These are phyloP conservation scores for Aspidoscelis tigris DNA, from an alignment of 2,113 vertebrate species.

Conservation along the genomic window DNA sequence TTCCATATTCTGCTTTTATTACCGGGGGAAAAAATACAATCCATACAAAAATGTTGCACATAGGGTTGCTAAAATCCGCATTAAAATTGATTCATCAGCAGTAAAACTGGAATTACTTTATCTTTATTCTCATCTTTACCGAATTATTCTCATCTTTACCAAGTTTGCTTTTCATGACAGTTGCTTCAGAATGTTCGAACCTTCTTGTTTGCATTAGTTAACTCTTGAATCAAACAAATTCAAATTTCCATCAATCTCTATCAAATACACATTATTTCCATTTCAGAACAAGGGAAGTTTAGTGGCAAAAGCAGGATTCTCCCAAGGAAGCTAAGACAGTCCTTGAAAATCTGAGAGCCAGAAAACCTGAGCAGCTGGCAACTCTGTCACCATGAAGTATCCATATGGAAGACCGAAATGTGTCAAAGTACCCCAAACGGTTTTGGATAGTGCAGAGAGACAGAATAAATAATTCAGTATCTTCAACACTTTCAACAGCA, in stretches of 20 bases:
- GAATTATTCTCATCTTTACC: not conserved
- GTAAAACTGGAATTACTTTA: not conserved
- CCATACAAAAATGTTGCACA: not conserved
- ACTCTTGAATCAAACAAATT: constrained; percentile 53
- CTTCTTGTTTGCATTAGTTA: constrained; percentile 1
- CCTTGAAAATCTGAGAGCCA: constrained; percentile 78
- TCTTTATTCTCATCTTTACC: constrained; percentile 14
- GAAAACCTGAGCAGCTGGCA: constrained; percentile 85
- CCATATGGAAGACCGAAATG: constrained; percentile 86
- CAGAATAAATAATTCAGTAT: constrained; percentile 87
- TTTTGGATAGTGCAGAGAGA: constrained; percentile 83
- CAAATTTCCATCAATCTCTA: constrained; percentile 9
- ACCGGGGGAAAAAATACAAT: not conserved
- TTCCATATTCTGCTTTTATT: not conserved
- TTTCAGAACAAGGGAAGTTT: constrained; percentile 55
- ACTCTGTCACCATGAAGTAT: constrained; percentile 84
- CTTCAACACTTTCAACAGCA: constrained; percentile 84
- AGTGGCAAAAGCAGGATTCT: constrained; percentile 67
- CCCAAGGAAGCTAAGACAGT: constrained; percentile 77
- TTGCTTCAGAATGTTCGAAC: not conserved
- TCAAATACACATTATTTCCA: constrained; percentile 42
- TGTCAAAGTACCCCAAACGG: constrained; percentile 84
- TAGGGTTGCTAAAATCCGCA: not conserved
- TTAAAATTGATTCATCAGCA: not conserved
- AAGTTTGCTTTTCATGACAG: constrained; percentile 8